A percentile compares a stretch with the other conserved stretches of the same genome.
Evolutionary conservation across 2,888 invertebrate species (phyloP).

Genomic region (Mamestra brassicae): DNA sequence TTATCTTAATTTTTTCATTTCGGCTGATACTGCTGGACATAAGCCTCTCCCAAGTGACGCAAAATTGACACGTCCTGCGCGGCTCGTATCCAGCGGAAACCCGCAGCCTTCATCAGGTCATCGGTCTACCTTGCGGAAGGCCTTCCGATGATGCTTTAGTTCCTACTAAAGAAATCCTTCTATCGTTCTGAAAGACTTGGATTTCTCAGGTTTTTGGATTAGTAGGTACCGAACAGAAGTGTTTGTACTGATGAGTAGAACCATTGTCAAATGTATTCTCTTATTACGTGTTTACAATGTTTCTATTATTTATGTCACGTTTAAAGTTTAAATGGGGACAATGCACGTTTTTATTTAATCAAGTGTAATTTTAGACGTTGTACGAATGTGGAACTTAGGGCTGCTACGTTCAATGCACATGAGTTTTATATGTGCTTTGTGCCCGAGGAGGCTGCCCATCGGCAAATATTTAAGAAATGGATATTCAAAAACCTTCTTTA

Average conservation of each 20-base stretch:
- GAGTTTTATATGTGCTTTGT: neutral
- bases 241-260: neutral
- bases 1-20: no score
- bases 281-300: neutral
- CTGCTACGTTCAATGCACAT: neutral
- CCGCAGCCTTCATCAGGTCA: no score
- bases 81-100: no score
- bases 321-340: conserved; percentile 42
- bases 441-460: no score
- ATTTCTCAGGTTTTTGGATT: neutral
- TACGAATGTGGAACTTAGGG: conserved; percentile 48
- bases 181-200: neutral
- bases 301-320: conserved; percentile 47
- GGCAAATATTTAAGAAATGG: no score
- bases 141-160: no score
- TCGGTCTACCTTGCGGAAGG: no score
- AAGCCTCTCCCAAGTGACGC: no score
- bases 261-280: neutral
- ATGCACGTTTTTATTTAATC: conserved; percentile 62
- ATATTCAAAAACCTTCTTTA: no score
- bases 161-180: neutral
- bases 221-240: neutral
- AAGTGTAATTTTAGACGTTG: conserved; percentile 64
- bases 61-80: no score
- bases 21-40: no score